Base-by-base conservation (phyloP, 2,797 vertebrate species). In the Telmatherina bonti region DNA sequence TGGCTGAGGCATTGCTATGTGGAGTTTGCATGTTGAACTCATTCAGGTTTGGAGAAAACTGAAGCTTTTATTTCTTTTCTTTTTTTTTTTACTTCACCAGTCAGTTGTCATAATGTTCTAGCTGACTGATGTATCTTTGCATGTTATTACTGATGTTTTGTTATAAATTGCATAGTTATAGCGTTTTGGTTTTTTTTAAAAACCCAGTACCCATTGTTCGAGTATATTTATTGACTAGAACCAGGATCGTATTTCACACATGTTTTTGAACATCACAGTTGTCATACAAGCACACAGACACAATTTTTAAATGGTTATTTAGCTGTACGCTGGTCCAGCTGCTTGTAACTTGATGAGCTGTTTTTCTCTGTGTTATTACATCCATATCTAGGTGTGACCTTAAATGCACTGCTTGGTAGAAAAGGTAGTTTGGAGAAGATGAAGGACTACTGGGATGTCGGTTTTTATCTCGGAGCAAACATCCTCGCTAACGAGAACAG, bases 381-480 rank as follows among this genome's bases (percentile, higher is more conserved):
- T 63, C 53, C 36, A 15, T 56, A 4, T 74, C 16, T 79, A 98
- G 97, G 96, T 51, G 93, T 96, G 85, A 96, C 95, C 62, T 76
- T 98, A 66, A 97, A 93, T 90, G 95, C 92, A 31, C 88, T 97
- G 78, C 92, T 98, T 3, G 96, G 96, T 9, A 91, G 96, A 54
- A 97, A 97, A 83, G 97, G 97, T 58, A 94, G 92, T 59, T 82
- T 94, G 82, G 96, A 94, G 91, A 97, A 96, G 92, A 96, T 98
- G 96, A 91, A 90, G 52, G 93, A 95, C 68, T 98, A 98, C 89
- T 98, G 97, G 97, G 96, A 98, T 5, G 96, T 97, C 0, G 97
- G 97, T 2, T 97, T 98, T 85, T 97, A 95, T 84, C 91, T 98
- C 1, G 97, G 96, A 2, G 94, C 95, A 0, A 96, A 96, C 73